These are phyloP conservation scores for Aphis craccivora DNA, from an alignment of 1,140 invertebrate species.

Conservation along the genomic window DNA sequence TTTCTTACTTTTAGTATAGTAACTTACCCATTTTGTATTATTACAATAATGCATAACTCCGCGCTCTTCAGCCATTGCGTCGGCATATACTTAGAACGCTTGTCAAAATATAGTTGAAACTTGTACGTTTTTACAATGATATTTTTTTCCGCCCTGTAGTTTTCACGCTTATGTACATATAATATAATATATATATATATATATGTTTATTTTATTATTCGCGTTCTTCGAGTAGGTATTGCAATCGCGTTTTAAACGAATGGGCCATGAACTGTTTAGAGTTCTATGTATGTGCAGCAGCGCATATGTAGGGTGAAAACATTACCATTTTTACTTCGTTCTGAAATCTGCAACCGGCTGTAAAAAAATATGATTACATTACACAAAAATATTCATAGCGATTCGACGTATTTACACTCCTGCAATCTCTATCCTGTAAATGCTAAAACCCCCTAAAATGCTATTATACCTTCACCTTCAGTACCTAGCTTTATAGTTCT, in stretches of 20 bases:
- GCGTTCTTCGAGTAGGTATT: neutral
- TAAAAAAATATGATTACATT: constrained; percentile 18
- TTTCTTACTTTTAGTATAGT: neutral
- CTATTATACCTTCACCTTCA: neutral
- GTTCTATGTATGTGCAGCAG: neutral
- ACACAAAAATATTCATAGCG: neutral
- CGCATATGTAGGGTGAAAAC: neutral
- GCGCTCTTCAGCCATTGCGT: neutral
- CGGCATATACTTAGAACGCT: neutral
- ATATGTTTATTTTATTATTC: neutral
- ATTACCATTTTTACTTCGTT: constrained; percentile 4
- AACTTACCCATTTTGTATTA: neutral
- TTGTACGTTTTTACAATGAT: neutral
- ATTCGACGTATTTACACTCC: neutral
- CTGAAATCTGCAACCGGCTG: neutral
- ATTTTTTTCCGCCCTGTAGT: neutral
- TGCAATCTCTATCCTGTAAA: neutral
- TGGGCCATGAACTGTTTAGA: neutral
- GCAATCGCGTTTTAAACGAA: neutral
- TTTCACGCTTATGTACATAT: neutral
- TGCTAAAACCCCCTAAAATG: neutral
- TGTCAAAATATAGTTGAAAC: constrained; percentile 22
- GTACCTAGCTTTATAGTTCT: neutral
- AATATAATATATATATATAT: neutral
- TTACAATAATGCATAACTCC: neutral